A percentile compares a stretch with the other conserved stretches of the same genome.
Evolutionary conservation across 2,888 invertebrate genomes (phyloP).

Genomic region (Drosophila neonasuta): DNA sequence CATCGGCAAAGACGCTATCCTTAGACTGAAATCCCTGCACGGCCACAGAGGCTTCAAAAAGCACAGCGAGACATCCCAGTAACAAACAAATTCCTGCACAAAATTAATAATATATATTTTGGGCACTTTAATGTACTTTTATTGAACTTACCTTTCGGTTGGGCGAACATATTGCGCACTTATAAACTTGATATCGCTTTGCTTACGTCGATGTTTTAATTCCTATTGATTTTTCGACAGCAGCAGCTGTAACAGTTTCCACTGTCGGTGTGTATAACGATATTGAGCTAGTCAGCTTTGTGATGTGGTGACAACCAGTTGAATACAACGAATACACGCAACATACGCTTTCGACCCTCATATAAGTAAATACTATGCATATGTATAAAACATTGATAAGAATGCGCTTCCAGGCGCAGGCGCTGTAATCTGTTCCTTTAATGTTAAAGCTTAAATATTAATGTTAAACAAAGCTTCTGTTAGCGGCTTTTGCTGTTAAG

Average conservation of each 20-base stretch:
- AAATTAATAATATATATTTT: background rate
- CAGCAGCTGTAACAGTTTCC: conserved; percentile 40
- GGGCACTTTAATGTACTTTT: background rate
- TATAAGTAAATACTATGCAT: conserved; percentile 11
- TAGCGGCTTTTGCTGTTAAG: background rate
- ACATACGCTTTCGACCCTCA: conserved; percentile 19
- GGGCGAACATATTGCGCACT: conserved; percentile 62
- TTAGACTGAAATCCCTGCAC: conserved; percentile 76
- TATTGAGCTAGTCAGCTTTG: conserved; percentile 14
- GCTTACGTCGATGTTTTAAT: conserved; percentile 46
- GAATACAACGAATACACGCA: conserved; percentile 58
- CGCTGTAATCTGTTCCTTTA: background rate
- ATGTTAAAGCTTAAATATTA: conserved; percentile 11
- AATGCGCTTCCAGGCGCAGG: conserved; percentile 27
- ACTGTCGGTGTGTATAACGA: conserved; percentile 42
- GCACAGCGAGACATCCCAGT: conserved; percentile 36
- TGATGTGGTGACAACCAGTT: conserved; percentile 66
- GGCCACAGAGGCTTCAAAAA: conserved; percentile 26
- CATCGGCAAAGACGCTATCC: conserved; percentile 87
- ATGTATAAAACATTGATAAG: conserved; percentile 7
- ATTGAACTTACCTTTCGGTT: conserved; percentile 35
- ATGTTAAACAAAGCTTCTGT: conserved; percentile 16
- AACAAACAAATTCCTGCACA: conserved; percentile 41
- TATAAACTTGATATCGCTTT: conserved; percentile 25
- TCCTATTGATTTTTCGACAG: conserved; percentile 69